These are phyloP conservation scores for Stenchaetothrips biformis DNA, from an alignment of 2,888 invertebrate genomes.

Conservation along the genomic window DNA sequence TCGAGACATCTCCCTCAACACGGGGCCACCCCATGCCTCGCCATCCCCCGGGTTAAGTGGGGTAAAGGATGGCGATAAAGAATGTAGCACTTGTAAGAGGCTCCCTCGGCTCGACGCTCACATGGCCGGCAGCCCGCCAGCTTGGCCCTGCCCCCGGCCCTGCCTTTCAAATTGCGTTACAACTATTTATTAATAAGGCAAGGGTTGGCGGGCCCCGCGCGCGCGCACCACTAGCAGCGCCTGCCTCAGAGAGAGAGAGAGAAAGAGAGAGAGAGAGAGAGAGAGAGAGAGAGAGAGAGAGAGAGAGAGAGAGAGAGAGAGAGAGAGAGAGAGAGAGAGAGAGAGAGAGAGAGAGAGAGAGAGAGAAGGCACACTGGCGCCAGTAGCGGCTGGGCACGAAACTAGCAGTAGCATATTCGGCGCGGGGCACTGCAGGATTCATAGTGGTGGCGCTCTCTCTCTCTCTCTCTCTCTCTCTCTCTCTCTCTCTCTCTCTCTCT, in stretches of 20 bases:
- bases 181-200: not conserved
- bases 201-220: not conserved
- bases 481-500: too few relatives aligned
- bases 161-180: slow-evolving; percentile 9
- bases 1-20: slow-evolving; percentile 22
- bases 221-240: not conserved
- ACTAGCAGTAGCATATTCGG: too few relatives aligned
- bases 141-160: not conserved
- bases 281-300: too few relatives aligned
- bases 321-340: too few relatives aligned
- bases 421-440: too few relatives aligned
- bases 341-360: too few relatives aligned
- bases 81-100: slow-evolving; percentile 17
- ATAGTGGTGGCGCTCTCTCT: too few relatives aligned
- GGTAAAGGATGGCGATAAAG: slow-evolving; percentile 18
- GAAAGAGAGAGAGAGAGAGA: not conserved
- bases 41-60: not conserved
- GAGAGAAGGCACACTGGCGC: too few relatives aligned
- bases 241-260: not conserved
- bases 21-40: not conserved
- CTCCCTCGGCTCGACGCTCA: not conserved
- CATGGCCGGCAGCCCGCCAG: not conserved
- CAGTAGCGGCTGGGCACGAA: too few relatives aligned
- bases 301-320: too few relatives aligned
- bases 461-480: too few relatives aligned